Base-by-base conservation (phyloP, 2,888 invertebrate species). In the Silvanus unidentatus region DNA sequence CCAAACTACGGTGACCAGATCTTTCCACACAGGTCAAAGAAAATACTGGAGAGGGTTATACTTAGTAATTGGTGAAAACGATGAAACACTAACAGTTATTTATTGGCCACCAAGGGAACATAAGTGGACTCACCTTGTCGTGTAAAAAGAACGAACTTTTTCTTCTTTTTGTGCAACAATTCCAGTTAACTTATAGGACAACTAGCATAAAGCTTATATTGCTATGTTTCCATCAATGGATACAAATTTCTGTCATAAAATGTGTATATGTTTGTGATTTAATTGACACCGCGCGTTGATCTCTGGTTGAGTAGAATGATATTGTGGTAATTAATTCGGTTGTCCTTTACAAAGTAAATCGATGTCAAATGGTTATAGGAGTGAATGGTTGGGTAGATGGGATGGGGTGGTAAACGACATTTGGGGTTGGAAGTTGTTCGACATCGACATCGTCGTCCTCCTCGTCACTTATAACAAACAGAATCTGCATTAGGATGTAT, bases 1-100 rank as follows among this genome's bases (percentile, higher is more conserved):
- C 63, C 57, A 64, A 64, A 22, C 22, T 65, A 65, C 61, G 65
- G 66, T 66, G 65, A 67, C 63, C 61, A 63, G 60, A 63, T 65
- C 64, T 65, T 64, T 59, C 3, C 22, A 22, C 22, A 22, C 22
- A 63, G 65, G 65, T 65, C 66, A 66, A 67, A 67, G 66, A 66
- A 67, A 66, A 60, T 64, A 62, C 63, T 57, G 22, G 54, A 52
- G 51, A 53, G 64, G 64, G 59, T 65, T 63, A 59, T n/a, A 8
- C 57, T 58, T 55, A 58, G 59, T 64, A 62, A 63, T 64, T 62
- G 60, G 58, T 8, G 55, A 58, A 49, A 59, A 54, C 59, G 56
- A 59, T 58, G 49, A 48, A 47, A 22, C 52, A 22, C 22, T 22
- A 64, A 65, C 59, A 49, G 48, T 57, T 62, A 64, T 60, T 48